Evolutionary conservation across 2,797 vertebrate species (phyloP).

Genomic region (Denticeps clupeoides): DNA sequence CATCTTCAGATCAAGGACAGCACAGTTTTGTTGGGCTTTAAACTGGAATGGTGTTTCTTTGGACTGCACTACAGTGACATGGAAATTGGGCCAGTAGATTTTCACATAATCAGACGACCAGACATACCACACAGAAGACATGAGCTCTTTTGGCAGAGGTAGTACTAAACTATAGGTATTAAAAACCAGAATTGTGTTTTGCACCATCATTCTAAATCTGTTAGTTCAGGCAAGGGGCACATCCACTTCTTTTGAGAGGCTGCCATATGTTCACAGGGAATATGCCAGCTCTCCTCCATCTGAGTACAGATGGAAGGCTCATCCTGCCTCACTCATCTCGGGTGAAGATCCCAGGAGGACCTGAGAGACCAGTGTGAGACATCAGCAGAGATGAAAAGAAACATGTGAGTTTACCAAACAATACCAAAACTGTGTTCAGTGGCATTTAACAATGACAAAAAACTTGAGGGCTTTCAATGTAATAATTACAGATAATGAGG

Average conservation of each 20-base stretch:
- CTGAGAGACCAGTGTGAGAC: neutral
- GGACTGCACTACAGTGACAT: no score
- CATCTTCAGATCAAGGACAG: no score
- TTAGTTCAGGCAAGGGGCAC: neutral
- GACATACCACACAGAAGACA: no score
- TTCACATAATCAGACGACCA: no score
- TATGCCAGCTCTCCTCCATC: neutral
- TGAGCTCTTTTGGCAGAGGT: no score
- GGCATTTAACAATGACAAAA: neutral
- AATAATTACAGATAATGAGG: no score
- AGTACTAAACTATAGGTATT: no score
- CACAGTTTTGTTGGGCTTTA: no score
- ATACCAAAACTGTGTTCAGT: neutral
- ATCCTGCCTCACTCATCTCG: neutral
- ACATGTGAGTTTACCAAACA: neutral
- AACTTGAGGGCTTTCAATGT: no score
- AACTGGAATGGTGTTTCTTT: no score
- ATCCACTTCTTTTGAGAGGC: neutral
- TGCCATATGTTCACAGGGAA: neutral
- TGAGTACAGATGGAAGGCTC: neutral
- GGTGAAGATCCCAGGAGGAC: neutral
- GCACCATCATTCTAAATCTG: neutral
- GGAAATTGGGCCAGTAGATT: no score
- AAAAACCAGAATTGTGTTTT: conserved; percentile 1
- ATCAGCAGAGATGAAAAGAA: neutral